Conservation (phyloP, 2,113 vertebrate genomes). For the Morone saxatilis region DNA sequence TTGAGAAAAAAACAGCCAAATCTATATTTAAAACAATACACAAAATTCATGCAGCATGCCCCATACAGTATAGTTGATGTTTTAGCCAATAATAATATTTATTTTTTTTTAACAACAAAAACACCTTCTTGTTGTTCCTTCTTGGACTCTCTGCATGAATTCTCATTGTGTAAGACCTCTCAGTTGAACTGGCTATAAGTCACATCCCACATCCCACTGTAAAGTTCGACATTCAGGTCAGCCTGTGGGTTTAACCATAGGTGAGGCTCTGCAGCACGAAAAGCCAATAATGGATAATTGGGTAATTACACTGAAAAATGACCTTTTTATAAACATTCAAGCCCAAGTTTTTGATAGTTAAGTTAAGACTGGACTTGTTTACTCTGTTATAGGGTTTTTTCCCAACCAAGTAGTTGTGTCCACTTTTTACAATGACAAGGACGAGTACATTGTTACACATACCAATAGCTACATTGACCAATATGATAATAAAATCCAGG, state of each 20-base stretch:
- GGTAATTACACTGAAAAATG: background rate
- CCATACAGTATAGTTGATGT: background rate
- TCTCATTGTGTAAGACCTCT: background rate
- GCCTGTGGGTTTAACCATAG: background rate
- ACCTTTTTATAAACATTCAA: background rate
- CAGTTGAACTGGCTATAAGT: background rate
- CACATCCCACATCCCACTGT: background rate
- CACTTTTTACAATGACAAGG: background rate
- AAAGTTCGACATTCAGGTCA: constrained; percentile 5
- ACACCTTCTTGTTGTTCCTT: background rate
- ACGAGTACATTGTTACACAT: background rate
- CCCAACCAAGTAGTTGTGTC: background rate
- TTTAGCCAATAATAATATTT: no score
- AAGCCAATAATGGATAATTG: background rate
- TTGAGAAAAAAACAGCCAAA: background rate
- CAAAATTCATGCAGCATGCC: background rate
- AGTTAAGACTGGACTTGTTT: background rate
- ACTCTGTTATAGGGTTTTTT: background rate
- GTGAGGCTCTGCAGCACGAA: background rate
- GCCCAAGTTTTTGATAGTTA: background rate
- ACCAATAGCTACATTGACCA: background rate
- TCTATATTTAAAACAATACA: background rate
- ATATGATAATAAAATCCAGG: background rate
- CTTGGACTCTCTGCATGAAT: constrained; percentile 1
- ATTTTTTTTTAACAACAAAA: background rate